Percentiles rank a stretch among this genome's conserved stretches.
Evolutionary conservation across 2,797 vertebrate species (phyloP).

Genomic region (Ctenosaura bakeri): DNA sequence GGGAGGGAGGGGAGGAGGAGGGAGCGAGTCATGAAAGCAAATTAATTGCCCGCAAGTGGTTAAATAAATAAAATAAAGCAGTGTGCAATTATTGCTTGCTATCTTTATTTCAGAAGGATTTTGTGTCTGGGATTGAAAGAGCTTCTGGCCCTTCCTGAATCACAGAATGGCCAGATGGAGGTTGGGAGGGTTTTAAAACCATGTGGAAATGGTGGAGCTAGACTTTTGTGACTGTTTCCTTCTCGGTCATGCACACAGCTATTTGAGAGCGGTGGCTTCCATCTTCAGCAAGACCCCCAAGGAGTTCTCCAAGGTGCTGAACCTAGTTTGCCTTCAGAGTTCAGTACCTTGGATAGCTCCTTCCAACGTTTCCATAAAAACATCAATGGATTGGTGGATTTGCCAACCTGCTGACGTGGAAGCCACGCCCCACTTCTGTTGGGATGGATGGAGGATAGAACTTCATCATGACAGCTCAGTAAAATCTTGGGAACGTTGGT

Average conservation of each 20-base stretch:
- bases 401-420: too few species aligned
- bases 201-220: neutral
- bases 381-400: neutral
- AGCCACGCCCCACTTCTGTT: neutral
- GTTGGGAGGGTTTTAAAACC: neutral
- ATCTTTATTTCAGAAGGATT: slow-evolving; percentile 45
- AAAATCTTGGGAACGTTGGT: neutral
- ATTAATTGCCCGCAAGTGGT: slow-evolving; percentile 74
- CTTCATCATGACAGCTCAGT: neutral
- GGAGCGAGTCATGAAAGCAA: slow-evolving; percentile 68
- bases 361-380: neutral
- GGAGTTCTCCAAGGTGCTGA: too few species aligned
- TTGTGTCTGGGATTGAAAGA: slow-evolving; percentile 41
- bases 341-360: too few species aligned
- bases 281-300: too few species aligned
- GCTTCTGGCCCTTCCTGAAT: neutral
- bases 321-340: too few species aligned
- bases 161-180: neutral
- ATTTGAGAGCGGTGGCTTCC: too few species aligned
- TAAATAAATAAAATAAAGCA: slow-evolving; percentile 72
- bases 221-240: neutral
- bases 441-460: neutral
- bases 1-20: slow-evolving; percentile 70
- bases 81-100: slow-evolving; percentile 53
- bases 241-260: neutral